Evolutionary conservation across 2,888 invertebrate species (phyloP), one percentile per base, ranked within the genome.

Genomic region (Dastarcus helophoroides): DNA sequence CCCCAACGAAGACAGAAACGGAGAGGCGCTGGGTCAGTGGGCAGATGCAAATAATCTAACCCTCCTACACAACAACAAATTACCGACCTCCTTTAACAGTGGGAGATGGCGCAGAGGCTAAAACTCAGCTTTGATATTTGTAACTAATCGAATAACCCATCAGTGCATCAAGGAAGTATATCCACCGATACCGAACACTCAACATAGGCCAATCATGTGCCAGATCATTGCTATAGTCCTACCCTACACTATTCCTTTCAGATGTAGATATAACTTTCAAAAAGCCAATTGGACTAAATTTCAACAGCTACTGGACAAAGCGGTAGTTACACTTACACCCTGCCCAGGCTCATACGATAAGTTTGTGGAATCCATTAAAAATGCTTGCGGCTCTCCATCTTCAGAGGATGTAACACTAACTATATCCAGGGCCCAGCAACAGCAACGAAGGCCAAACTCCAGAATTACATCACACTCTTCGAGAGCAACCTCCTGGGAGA

Each of bases 231-330:
- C 29, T 6, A 14, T 22, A 29, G 21, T 17, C 13, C 22, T 10
- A 13, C 29, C 22, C n/a, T 10, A 22, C 10, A 22, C 14, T 12
- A 14, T 29, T 19, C 29, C 22, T 8, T 29, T 22, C 22, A 29
- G 22, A 22, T 15, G 29, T n/a, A 17, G 21, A 19, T 29, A 22
- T 22, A 29, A 21, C 14, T 29, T 29, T 14, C 12, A 22, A 14
- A 29, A 29, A 14, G 29, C 29, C 13, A 14, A 29, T 10, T 29
- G 29, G 29, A 21, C 13, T 10, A 13, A 13, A 22, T 29, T 29
- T 11, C 13, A 13, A 8, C 10, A 22, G 22, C 12, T 22, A 9
- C 19, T 29, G 8, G 29, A 29, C n/a, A 10, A 12, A 8, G 14
- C 12, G 22, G 22, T 29, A 4, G 21, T 22, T 12, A 29, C 21